These are phyloP conservation scores for Gastrophysa polygoni DNA, from an alignment of 2,888 invertebrate genomes.

Conservation along the genomic window DNA sequence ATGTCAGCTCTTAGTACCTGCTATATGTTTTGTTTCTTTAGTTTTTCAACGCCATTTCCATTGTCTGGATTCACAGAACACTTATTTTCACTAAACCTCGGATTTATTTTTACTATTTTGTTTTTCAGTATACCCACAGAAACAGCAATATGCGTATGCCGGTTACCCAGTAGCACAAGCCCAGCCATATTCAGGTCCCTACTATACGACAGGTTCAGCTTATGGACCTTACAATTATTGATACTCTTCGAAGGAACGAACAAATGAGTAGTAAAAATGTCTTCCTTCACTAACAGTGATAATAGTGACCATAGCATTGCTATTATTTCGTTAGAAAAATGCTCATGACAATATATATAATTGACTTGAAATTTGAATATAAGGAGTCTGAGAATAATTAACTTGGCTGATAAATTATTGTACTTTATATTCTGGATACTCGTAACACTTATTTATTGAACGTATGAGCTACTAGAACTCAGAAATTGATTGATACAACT, in stretches of 20 bases:
- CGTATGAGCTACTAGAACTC: too few relatives aligned
- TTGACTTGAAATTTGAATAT: not conserved
- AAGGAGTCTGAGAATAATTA: not conserved
- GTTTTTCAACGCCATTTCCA: too few relatives aligned
- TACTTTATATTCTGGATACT: too few relatives aligned
- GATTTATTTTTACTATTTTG: slow-evolving; percentile 27
- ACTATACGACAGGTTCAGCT: slow-evolving; percentile 88
- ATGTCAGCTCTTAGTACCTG: too few relatives aligned
- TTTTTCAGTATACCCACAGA: slow-evolving; percentile 87
- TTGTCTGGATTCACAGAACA: too few relatives aligned
- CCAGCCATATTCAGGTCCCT: slow-evolving; percentile 85
- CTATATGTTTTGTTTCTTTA: too few relatives aligned
- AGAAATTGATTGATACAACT: too few relatives aligned
- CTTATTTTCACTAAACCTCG: too few relatives aligned
- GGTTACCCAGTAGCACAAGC: slow-evolving; percentile 73
- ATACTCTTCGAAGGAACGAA: slow-evolving; percentile 43
- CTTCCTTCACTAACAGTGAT: slow-evolving; percentile 21
- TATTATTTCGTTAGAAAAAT: not conserved
- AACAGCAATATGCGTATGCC: slow-evolving; percentile 90
- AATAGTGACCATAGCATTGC: too few relatives aligned
- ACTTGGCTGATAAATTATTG: too few relatives aligned
- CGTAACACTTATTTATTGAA: too few relatives aligned
- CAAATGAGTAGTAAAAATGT: slow-evolving; percentile 30
- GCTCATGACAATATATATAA: not conserved
- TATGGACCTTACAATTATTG: slow-evolving; percentile 94